Evolutionary conservation across 2,113 vertebrate species (phyloP).

Genomic region (Vanacampus margaritifer): DNA sequence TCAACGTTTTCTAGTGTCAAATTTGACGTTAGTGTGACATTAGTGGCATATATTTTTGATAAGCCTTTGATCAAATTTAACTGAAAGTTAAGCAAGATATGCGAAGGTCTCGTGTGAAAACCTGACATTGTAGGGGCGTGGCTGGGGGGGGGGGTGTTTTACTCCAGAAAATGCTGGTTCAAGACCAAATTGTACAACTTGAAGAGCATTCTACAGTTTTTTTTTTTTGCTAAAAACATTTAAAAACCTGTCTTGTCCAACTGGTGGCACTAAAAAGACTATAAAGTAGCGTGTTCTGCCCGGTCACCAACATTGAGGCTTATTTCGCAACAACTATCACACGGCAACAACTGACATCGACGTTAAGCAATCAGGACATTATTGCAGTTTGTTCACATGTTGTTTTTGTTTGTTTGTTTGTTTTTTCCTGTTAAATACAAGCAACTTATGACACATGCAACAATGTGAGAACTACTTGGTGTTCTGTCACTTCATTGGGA

Average conservation of each 20-base stretch:
- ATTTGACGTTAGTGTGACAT: neutral
- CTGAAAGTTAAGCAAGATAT: neutral
- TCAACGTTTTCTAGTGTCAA: too few species aligned
- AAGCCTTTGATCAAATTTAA: neutral
- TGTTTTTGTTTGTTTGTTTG: constrained; percentile 1
- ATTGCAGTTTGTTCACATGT: neutral
- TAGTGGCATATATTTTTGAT: neutral
- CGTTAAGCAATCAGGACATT: neutral
- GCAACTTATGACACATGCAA: constrained; percentile 32
- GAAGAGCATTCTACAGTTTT: neutral
- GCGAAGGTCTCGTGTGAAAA: neutral
- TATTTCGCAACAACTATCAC: neutral
- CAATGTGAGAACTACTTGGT: constrained; percentile 14
- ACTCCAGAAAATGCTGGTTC: neutral
- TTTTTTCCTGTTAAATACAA: constrained; percentile 34
- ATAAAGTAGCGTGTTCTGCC: neutral
- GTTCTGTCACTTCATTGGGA: constrained; percentile 20
- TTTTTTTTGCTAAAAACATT: too few species aligned
- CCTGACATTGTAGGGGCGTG: too few species aligned
- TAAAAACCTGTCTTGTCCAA: neutral
- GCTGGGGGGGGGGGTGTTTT: too few species aligned
- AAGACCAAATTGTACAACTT: neutral
- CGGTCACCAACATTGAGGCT: neutral
- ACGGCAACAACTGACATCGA: neutral
- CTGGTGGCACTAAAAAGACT: neutral